Conservation (phyloP, 2,888 invertebrate genomes). For the Boloria euphrosyne region DNA sequence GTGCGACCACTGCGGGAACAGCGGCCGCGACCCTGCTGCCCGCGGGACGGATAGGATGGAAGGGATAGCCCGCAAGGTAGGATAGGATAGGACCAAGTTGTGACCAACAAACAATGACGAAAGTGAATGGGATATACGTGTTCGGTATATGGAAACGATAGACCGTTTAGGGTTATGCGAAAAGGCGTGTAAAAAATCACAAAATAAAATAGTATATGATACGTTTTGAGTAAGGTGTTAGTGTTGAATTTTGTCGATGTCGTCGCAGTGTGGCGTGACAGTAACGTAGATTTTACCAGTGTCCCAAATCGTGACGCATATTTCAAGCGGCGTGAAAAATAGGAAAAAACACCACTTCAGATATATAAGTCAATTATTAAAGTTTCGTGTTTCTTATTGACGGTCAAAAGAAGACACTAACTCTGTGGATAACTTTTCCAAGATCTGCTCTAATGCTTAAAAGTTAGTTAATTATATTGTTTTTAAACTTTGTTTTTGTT, state of each 20-base stretch:
- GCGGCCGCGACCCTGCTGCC: constrained; percentile 85
- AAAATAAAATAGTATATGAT: constrained; percentile 22
- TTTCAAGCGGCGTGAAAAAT: constrained; percentile 80
- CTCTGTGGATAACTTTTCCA: neutral
- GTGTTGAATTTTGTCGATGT: constrained; percentile 34
- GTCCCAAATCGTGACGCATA: constrained; percentile 78
- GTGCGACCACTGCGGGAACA: constrained; percentile 97
- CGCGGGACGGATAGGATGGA: neutral
- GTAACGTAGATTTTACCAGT: constrained; percentile 77
- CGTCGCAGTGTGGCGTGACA: constrained; percentile 58
- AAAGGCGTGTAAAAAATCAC: constrained; percentile 13
- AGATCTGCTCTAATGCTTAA: no score
- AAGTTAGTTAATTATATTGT: no score
- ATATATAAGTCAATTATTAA: constrained; percentile 44
- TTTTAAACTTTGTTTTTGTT: neutral
- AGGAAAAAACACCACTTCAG: constrained; percentile 78
- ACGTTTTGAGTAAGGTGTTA: constrained; percentile 19
- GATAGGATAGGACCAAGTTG: no score
- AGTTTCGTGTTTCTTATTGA: constrained; percentile 24
- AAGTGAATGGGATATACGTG: neutral
- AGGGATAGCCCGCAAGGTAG: no score
- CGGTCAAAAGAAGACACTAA: constrained; percentile 30
- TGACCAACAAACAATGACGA: no score
- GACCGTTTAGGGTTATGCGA: neutral
- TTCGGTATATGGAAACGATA: no score